These are phyloP conservation scores for Meles meles DNA, from an alignment of 2,113 vertebrate species.

Conservation along the genomic window DNA sequence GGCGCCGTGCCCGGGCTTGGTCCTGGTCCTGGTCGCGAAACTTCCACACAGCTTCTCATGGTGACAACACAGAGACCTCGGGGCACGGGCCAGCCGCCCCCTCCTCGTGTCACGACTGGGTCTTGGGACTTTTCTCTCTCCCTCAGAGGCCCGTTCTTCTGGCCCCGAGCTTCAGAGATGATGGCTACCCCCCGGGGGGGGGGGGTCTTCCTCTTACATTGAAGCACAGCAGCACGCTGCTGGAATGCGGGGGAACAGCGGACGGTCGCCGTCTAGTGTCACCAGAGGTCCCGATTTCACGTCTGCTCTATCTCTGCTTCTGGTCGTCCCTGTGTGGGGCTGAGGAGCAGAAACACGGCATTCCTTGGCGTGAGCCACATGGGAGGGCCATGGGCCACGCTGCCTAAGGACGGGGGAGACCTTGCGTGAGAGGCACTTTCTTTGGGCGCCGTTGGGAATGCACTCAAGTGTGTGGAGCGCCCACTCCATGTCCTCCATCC, in stretches of 20 bases:
- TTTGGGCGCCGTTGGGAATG: rapidly evolving
- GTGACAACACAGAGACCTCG: not conserved
- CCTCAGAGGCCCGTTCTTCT: not conserved
- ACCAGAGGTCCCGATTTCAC: no score
- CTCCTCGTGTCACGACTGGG: not conserved
- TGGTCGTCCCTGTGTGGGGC: not conserved
- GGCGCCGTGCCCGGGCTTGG: no score
- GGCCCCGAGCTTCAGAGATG: not conserved
- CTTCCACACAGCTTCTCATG: not conserved
- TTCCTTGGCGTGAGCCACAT: rapidly evolving
- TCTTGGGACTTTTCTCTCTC: not conserved
- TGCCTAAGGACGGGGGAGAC: rapidly evolving
- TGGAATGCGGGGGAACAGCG: rapidly evolving
- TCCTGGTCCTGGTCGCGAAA: not conserved
- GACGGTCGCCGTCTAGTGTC: not conserved
- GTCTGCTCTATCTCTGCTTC: not conserved
- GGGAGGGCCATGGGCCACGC: rapidly evolving
- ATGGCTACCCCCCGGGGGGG: rapidly evolving
- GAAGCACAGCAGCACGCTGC: rapidly evolving
- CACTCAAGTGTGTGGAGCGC: rapidly evolving
- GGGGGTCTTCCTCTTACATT: rapidly evolving
- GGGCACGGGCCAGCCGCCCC: rapidly evolving
- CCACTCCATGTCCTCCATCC: not conserved
- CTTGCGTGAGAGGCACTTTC: rapidly evolving
- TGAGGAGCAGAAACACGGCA: rapidly evolving